Evolutionary conservation across 2,888 invertebrate species (phyloP).

Genomic region (Myopa testacea): DNA sequence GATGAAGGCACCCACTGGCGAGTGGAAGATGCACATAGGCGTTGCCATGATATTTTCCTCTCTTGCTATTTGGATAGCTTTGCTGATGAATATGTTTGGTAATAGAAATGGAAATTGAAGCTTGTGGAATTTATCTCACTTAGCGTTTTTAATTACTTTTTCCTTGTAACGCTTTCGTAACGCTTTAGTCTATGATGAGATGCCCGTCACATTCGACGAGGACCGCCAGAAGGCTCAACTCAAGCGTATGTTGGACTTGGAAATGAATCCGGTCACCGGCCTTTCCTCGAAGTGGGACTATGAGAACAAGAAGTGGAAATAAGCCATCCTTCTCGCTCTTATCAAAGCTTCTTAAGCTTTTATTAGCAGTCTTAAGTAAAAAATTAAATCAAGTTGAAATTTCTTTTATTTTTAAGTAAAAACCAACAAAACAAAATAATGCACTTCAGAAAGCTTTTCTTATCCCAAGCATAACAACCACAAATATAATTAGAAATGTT

Average conservation of each 20-base stretch:
- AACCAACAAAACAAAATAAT: background rate
- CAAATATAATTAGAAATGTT: background rate
- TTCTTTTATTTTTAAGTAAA: constrained; percentile 10
- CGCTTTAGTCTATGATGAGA: constrained; percentile 71
- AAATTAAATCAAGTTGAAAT: constrained; percentile 7
- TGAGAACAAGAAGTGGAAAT: constrained; percentile 90
- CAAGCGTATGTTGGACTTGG: constrained; percentile 81
- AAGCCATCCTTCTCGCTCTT: background rate
- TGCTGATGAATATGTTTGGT: constrained; percentile 65
- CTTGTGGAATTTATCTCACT: background rate
- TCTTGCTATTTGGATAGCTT: constrained; percentile 58
- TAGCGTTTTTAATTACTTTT: background rate
- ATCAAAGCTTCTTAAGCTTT: background rate
- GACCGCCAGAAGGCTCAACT: constrained; percentile 84
- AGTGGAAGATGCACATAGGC: constrained; percentile 72
- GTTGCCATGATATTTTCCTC: constrained; percentile 60
- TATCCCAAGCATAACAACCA: background rate
- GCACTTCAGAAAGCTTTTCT: background rate
- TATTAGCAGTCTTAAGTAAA: constrained; percentile 20
- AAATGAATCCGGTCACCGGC: constrained; percentile 85
- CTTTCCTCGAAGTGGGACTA: constrained; percentile 90
- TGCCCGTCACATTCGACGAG: constrained; percentile 80
- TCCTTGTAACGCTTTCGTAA: background rate
- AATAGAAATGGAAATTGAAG: constrained; percentile 28
- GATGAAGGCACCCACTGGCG: constrained; percentile 71